phyloP scores from a whole-genome alignment of 2,113 vertebrate species.

The Engystomops pustulosus region DNA sequence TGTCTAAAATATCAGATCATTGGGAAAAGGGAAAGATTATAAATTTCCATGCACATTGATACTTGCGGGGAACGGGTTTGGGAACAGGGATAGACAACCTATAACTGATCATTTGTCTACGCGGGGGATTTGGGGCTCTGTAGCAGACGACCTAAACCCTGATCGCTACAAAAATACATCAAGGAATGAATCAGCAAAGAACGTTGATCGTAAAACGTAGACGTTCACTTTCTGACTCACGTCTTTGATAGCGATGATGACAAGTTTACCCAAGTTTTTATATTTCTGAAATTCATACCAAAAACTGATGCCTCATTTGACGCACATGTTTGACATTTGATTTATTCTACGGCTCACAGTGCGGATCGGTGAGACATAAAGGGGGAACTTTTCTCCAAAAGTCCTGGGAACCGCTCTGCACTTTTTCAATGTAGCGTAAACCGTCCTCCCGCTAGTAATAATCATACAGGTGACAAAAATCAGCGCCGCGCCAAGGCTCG shows the following conservation, averaged over 20 bases:
- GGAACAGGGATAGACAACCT: no score
- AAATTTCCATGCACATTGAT: no score
- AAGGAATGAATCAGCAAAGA: no score
- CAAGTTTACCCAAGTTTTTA: not conserved
- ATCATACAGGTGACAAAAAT: constrained; percentile 38
- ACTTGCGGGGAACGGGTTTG: no score
- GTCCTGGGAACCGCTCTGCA: not conserved
- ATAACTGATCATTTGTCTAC: no score
- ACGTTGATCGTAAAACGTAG: not conserved
- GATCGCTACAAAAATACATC: no score
- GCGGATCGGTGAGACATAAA: not conserved
- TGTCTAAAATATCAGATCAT: no score
- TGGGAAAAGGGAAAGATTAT: no score
- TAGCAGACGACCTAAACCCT: no score
- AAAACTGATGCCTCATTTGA: not conserved
- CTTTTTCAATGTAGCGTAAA: not conserved
- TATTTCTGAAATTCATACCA: not conserved
- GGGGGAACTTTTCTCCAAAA: not conserved
- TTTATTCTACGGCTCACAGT: not conserved
- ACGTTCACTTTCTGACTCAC: not conserved
- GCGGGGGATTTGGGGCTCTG: no score
- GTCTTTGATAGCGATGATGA: not conserved
- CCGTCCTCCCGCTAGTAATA: not conserved
- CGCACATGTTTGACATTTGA: not conserved
- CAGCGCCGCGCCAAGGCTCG: not conserved